Base-by-base conservation (phyloP, 2,797 vertebrate species). In the Vireo griseus region DNA sequence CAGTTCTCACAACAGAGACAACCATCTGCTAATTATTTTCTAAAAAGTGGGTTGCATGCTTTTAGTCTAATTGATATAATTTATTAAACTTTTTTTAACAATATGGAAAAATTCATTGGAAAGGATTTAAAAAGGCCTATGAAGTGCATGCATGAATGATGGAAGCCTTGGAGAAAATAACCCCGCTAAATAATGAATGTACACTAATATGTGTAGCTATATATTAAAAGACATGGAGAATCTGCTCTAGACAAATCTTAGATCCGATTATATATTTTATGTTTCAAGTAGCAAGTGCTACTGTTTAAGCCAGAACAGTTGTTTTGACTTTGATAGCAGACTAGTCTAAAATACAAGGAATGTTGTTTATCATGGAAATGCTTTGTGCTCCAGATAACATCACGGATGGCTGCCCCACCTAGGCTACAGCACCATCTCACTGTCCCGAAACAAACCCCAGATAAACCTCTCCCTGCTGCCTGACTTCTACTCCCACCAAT, bases 331-430 rank as follows among this genome's bases (percentile, higher is more conserved):
- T 77, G 84, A 89, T 58, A 94, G 85, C 57, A 71, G 96, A 91
- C 94, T 94, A 87, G 72, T 94, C 79, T 62, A 96, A 97, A 98
- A 97, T 67, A 95, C 45, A 28, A 97, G 95, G 95, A 94, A 97
- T 96, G 95, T 47, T 89, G 82, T 94, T 86, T 90, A 89, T 91
- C 84, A 50, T 86, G 86, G 86, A 66, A 95, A 77, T 54, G 87
- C 88, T 78, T 92, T 26, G 72, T 9, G 55, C n/a, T 88, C 26
- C 50, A 91, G 85, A 79, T 78, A 88, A 86, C 33, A 63, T 92
- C 89, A 82, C 57, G 10, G 25, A 67, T 7, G 44, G 67, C 13
- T 69, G 86, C 86, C 82, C 76, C 69, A 88, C 57, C 74, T 68
- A 66, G 40, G 61, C 35, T n/a, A 94, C 25, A 0, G 39, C 25